Base-by-base conservation (phyloP, 2,888 invertebrate species). In the Lamellibrachia satsuma region DNA sequence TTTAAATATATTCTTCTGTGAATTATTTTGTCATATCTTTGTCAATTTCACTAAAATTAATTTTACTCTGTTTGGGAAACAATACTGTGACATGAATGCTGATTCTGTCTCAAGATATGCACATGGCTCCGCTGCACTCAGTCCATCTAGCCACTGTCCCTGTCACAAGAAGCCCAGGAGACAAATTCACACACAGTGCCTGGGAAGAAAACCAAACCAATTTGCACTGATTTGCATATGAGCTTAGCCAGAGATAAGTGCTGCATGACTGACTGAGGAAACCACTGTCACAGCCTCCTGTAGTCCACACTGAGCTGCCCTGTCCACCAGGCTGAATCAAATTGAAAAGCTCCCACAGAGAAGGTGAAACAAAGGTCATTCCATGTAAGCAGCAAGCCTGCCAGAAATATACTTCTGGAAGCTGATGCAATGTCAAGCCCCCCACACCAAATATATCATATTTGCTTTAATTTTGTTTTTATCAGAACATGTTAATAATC, bases 201-300 rank as follows among this genome's bases (percentile, higher is more conserved):
- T 75, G 75, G 75, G 75, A 75, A 75, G 75, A 75, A 39, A 75
- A 75, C 75, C 75, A 22, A 75, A 75, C 75, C 75, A 75, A 75
- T 75, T 75, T 75, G 75, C 22, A 75, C 75, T 75, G n/a, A 75
- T 75, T 75, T 75, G 75, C 75, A 75, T 75, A 75, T 75, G 22
- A n/a, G 75, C 75, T 75, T 75, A 75, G 75, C 75, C 4, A 11
- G 75, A 75, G 75, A 75, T 75, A 75, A 75, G 22, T 15, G 75
- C 22, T 6, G n/a, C 75, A 75, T n/a, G 6, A 75, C 75, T 6
- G 22, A 75, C 15, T 75, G 4, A 6, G 75, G 75, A 39, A 55
- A 2, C 55, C 2, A 55, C 8, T 55, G 55, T 2, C 6, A n/a
- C 75, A 75, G 75, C 75, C n/a, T 75, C 75, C 22, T 22, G 22